Evolutionary conservation across 2,888 invertebrate species (phyloP).

Genomic region (Yponomeuta sedellus): DNA sequence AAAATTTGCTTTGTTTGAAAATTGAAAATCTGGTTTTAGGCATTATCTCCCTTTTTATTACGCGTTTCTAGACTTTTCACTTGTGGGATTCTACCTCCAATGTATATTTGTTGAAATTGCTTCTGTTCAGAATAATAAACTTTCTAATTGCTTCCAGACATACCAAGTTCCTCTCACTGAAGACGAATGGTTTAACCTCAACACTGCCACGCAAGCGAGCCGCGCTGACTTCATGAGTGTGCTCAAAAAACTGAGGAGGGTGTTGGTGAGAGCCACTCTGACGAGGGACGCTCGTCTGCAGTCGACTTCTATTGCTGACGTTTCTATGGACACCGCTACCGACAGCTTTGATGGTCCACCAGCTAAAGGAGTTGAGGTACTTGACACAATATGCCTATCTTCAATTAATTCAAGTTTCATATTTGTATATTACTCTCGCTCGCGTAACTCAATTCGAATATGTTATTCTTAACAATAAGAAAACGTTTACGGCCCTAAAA

Average conservation of each 20-base stretch:
- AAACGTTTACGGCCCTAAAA: too few species aligned
- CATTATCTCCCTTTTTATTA: too few species aligned
- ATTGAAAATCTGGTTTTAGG: too few species aligned
- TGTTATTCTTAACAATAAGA: too few species aligned
- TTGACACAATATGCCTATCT: neutral
- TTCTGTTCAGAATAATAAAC: too few species aligned
- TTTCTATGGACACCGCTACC: constrained; percentile 90
- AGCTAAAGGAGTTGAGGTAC: constrained; percentile 87
- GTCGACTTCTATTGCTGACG: constrained; percentile 85
- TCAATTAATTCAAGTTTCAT: neutral
- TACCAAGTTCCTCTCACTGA: constrained; percentile 81
- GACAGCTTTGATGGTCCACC: constrained; percentile 74
- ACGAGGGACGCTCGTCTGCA: constrained; percentile 71
- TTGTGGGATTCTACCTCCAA: too few species aligned
- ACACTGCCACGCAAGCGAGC: constrained; percentile 55
- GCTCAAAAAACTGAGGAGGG: constrained; percentile 87
- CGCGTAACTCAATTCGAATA: too few species aligned
- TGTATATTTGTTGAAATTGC: too few species aligned
- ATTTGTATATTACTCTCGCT: too few species aligned
- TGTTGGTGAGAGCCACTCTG: constrained; percentile 88
- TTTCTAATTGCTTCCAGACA: constrained; percentile 50
- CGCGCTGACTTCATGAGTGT: constrained; percentile 91
- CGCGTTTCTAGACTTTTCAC: too few species aligned
- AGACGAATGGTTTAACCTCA: constrained; percentile 76
- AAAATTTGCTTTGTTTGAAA: too few species aligned